Conservation (phyloP, 2,113 vertebrate species). For the Ornithorhynchus anatinus region DNA sequence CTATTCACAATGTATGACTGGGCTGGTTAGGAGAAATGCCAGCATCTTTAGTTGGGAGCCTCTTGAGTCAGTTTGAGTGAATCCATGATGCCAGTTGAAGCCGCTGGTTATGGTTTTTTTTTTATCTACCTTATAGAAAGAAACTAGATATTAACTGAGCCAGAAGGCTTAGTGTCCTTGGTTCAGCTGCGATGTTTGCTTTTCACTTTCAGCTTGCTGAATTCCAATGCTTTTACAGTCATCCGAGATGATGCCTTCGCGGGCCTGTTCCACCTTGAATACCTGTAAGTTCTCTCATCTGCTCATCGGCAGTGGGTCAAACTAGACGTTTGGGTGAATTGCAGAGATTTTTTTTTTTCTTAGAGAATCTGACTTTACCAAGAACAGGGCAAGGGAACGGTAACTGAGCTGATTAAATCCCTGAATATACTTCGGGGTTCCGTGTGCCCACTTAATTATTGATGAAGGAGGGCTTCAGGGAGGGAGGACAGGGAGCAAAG, state of each 20-base stretch:
- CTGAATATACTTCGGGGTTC: too few species aligned
- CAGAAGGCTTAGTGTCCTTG: too few species aligned
- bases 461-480: too few species aligned
- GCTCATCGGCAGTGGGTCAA: neutral
- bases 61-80: too few species aligned
- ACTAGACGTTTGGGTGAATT: neutral
- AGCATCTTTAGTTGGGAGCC: too few species aligned
- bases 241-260: conserved; percentile 95
- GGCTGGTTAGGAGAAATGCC: too few species aligned
- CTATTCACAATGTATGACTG: too few species aligned
- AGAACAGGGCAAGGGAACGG: neutral
- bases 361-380: neutral
- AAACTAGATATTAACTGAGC: too few species aligned
- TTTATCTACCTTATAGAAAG: too few species aligned
- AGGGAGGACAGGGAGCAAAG: neutral
- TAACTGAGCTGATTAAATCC: conserved; percentile 33
- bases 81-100: too few species aligned
- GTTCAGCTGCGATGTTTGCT: conserved; percentile 50
- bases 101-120: too few species aligned
- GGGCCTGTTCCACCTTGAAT: conserved; percentile 94
- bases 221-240: conserved; percentile 93
- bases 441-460: too few species aligned
- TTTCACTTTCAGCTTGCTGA: conserved; percentile 85
- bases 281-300: conserved; percentile 86
- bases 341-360: neutral